A percentile compares a stretch with the other conserved stretches of the same genome.
These are phyloP conservation scores for Oligia strigilis DNA, from an alignment of 2,888 invertebrate genomes.

Conservation along the genomic window DNA sequence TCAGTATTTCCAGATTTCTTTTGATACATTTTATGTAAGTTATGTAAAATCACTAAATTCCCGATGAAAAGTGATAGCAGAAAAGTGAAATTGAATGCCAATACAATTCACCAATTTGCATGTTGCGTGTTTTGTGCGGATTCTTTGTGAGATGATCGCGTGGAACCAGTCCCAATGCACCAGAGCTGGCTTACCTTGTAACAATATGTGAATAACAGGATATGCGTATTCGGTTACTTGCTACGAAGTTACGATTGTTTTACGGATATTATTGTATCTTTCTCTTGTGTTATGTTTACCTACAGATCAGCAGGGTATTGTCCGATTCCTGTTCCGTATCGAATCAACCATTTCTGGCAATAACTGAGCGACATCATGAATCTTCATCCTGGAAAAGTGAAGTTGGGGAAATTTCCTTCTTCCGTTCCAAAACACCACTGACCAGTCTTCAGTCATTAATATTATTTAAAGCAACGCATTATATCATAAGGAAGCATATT, in stretches of 20 bases:
- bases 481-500: slow-evolving; percentile 1
- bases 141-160: slow-evolving; percentile 25
- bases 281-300: not conserved
- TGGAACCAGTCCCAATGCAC: slow-evolving; percentile 1
- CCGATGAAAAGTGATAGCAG: slow-evolving; percentile 38
- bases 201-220: slow-evolving; percentile 44
- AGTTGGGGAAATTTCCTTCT: not conserved
- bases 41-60: not conserved
- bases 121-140: slow-evolving; percentile 46
- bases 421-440: not conserved
- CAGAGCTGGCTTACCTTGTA: slow-evolving; percentile 36
- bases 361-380: not conserved
- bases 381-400: not conserved
- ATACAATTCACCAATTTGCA: slow-evolving; percentile 40
- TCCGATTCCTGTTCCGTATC: slow-evolving; percentile 4
- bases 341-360: not conserved
- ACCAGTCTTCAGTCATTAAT: slow-evolving; percentile 1
- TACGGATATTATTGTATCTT: slow-evolving; percentile 11
- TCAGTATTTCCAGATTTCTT: not conserved
- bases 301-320: slow-evolving; percentile 1
- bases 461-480: slow-evolving; percentile 1
- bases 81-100: slow-evolving; percentile 45
- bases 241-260: slow-evolving; percentile 22
- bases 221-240: slow-evolving; percentile 28
- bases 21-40: not conserved